Percentiles rank a stretch among this genome's conserved stretches.
These are phyloP conservation scores for Phyto melanocephala DNA, from an alignment of 2,888 invertebrate genomes.

Conservation along the genomic window DNA sequence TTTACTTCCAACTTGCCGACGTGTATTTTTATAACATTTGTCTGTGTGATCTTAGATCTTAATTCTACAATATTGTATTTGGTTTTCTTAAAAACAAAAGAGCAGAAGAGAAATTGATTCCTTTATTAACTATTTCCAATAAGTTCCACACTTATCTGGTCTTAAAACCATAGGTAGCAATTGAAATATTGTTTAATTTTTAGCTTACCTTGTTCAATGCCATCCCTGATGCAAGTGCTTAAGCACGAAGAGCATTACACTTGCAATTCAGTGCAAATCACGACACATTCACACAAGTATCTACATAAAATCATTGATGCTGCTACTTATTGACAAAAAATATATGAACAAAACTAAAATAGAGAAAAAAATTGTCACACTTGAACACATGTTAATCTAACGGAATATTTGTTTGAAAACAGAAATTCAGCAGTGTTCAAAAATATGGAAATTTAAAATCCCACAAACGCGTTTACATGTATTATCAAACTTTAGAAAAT, in stretches of 20 bases:
- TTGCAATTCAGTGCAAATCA: not conserved
- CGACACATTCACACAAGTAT: not conserved
- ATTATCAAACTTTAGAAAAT: no score
- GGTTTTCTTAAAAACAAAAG: no score
- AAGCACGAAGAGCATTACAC: conserved; percentile 31
- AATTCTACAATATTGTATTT: no score
- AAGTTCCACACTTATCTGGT: no score
- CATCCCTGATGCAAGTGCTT: conserved; percentile 30
- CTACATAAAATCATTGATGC: not conserved
- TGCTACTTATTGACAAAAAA: not conserved
- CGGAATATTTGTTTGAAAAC: not conserved
- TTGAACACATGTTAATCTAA: conserved; percentile 2
- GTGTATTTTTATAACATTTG: no score
- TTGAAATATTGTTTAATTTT: conserved; percentile 14
- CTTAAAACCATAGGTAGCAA: no score
- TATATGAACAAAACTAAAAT: not conserved
- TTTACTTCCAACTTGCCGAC: no score
- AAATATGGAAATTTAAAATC: conserved; percentile 31
- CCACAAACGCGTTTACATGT: no score
- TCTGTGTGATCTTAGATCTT: no score
- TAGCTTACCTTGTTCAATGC: conserved; percentile 49
- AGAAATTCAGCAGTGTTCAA: conserved; percentile 23
- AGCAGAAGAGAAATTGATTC: no score
- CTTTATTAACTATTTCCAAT: no score
- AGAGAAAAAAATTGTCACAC: not conserved